phyloP scores from a whole-genome alignment of 2,797 vertebrate genomes.

The Takifugu ocellatus region DNA sequence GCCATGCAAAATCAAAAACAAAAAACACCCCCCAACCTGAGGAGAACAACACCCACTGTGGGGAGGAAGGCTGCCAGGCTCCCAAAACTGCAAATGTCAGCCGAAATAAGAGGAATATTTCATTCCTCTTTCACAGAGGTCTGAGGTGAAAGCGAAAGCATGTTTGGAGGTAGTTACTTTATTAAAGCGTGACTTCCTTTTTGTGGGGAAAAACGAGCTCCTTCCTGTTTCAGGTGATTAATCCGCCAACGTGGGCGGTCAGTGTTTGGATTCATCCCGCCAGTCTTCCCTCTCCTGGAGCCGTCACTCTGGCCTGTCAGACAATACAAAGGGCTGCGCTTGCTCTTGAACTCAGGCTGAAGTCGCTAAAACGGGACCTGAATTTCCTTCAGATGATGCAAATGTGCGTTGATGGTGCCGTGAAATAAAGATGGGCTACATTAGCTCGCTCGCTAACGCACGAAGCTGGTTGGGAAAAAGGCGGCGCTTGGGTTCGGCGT shows the following conservation, averaged over 20 bases:
- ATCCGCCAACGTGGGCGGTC: conserved; percentile 7
- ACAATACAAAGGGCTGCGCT: not conserved
- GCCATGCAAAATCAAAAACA: conserved; percentile 18
- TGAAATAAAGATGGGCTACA: conserved; percentile 66
- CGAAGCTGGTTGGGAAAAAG: conserved; percentile 57
- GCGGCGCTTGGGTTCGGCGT: conserved; percentile 32
- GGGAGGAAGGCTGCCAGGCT: not conserved
- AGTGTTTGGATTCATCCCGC: too few relatives aligned
- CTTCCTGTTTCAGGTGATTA: too few relatives aligned
- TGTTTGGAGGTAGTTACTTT: too few relatives aligned
- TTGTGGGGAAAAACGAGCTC: too few relatives aligned
- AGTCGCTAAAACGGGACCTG: conserved; percentile 18
- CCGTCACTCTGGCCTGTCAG: conserved; percentile 21
- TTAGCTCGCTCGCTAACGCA: conserved; percentile 55
- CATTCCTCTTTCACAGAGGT: too few relatives aligned
- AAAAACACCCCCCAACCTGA: conserved; percentile 16
- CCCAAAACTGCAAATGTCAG: not conserved
- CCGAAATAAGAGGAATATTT: not conserved
- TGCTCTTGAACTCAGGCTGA: conserved; percentile 7
- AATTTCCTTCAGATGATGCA: conserved; percentile 38
- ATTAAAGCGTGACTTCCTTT: too few relatives aligned
- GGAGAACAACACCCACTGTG: conserved; percentile 35
- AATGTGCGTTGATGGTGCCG: conserved; percentile 40
- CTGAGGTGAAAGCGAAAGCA: too few relatives aligned
- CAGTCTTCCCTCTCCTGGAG: not conserved